These are phyloP conservation scores for Oncorhynchus tshawytscha DNA, from an alignment of 2,113 vertebrate species.

Conservation along the genomic window DNA sequence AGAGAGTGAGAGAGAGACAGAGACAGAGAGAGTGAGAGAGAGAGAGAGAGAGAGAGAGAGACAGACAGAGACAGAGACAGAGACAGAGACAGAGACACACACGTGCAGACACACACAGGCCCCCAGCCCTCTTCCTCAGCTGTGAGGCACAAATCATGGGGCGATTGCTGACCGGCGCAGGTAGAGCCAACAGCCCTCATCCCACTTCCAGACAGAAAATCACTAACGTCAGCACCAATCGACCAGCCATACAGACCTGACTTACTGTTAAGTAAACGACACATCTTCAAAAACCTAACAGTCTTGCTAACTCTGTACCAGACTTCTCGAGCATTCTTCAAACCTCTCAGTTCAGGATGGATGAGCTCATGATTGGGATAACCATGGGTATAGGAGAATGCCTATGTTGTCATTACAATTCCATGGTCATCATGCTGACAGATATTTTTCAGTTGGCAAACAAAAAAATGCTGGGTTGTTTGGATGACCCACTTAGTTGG, in stretches of 20 bases:
- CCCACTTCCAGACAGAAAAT: constrained; percentile 28
- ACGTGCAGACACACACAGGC: no score
- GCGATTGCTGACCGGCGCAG: constrained; percentile 42
- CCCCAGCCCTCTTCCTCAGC: constrained; percentile 55
- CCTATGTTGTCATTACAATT: background rate
- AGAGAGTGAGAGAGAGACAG: no score
- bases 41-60: no score
- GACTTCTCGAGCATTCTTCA: background rate
- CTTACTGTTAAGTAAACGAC: constrained; percentile 31
- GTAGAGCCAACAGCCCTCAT: constrained; percentile 36
- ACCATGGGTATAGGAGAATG: background rate
- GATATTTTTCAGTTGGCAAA: no score
- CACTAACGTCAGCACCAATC: constrained; percentile 31
- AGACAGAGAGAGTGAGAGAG: no score
- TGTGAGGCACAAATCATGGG: constrained; percentile 74
- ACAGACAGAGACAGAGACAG: no score
- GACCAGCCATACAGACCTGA: constrained; percentile 1
- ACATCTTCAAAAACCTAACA: background rate
- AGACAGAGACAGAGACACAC: no score
- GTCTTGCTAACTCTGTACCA: background rate
- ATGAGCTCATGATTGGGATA: background rate
- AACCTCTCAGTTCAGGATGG: background rate
- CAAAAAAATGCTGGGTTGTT: no score
- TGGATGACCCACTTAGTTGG: no score
- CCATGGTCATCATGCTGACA: background rate